Base-by-base conservation (phyloP, 2,888 invertebrate species). In the Drosophila mulleri region DNA sequence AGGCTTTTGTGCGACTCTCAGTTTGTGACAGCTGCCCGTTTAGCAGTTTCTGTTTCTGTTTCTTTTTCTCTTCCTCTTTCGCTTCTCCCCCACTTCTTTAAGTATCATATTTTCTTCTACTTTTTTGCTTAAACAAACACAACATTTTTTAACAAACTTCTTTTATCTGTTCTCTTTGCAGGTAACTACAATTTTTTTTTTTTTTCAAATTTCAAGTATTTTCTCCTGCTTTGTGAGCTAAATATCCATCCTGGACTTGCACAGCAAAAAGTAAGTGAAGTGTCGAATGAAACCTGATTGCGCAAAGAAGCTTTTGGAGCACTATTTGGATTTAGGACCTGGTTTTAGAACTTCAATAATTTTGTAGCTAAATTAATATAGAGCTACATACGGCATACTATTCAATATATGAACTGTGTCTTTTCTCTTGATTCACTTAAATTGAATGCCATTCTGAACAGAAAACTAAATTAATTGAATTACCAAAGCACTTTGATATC, bases 141-240 rank as follows among this genome's bases (percentile, higher is more conserved):
- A 48, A 58, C 47, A 50, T 65, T 67, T 67, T 59, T 37, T 48
- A 57, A 45, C 59, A 68, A 64, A 66, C 54, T 52, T 71, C 61
- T 70, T 71, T 75, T 80, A 75, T 82, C 70, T 80, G 47, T 58
- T 70, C 37, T 80, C 61, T 39, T 82, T 88, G 39, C 80, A 85
- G 88, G 85, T 85, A 82, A 84, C 75, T 60, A 14, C 14, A 45
- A 66, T 26, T 14, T 47, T 56, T 18, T 53, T 53, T 53, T 23
- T 9, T 63, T 39, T 59, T 41, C 11, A 60, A 60, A 50, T 60
- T 59, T 59, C 6, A 47, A 58, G 42, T 29, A n/a, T 32, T 44
- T 23, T n/a, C 26, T 39, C 20, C 41, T 42, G 58, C 54, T 20
- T 14, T 50, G 18, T 32, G n/a, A 50, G 29, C 29, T 39, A 45